Conservation (phyloP, 1,140 invertebrate genomes). For the Maniola jurtina region DNA sequence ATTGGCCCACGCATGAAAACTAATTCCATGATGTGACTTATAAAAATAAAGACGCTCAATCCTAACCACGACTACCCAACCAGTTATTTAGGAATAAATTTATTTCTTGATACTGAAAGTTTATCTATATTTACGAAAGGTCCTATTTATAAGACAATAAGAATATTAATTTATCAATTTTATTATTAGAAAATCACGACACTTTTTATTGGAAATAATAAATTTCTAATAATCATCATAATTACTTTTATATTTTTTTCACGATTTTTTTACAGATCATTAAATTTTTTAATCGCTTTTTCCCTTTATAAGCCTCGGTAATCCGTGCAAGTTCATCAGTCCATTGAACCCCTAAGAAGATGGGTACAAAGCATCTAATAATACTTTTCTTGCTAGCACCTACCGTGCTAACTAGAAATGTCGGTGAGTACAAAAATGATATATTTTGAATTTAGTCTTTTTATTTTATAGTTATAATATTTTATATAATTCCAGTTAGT, state of each 20-base stretch:
- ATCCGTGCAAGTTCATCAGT: slow-evolving; percentile 24
- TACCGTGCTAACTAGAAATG: slow-evolving; percentile 21
- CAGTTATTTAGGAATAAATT: background rate
- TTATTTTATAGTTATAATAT: too few species aligned
- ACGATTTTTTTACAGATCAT: slow-evolving; percentile 28
- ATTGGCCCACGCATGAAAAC: too few species aligned
- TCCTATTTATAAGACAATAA: background rate
- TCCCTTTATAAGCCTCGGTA: slow-evolving; percentile 26
- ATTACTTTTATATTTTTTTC: slow-evolving; percentile 5
- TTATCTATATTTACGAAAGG: too few species aligned
- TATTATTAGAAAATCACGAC: slow-evolving; percentile 14
- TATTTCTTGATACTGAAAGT: too few species aligned
- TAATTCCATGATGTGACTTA: too few species aligned
- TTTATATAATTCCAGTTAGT: too few species aligned
- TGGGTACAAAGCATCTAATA: slow-evolving; percentile 29
- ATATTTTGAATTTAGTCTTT: too few species aligned
- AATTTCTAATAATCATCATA: background rate
- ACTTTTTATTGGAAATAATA: background rate
- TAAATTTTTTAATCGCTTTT: slow-evolving; percentile 27
- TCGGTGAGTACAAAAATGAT: background rate
- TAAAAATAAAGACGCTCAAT: too few species aligned
- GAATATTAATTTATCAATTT: background rate
- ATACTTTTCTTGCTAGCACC: slow-evolving; percentile 31
- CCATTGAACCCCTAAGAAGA: slow-evolving; percentile 22
- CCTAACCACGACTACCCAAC: background rate